These are phyloP conservation scores for Centropus bengalensis DNA, from an alignment of 2,113 vertebrate genomes.

Conservation along the genomic window DNA sequence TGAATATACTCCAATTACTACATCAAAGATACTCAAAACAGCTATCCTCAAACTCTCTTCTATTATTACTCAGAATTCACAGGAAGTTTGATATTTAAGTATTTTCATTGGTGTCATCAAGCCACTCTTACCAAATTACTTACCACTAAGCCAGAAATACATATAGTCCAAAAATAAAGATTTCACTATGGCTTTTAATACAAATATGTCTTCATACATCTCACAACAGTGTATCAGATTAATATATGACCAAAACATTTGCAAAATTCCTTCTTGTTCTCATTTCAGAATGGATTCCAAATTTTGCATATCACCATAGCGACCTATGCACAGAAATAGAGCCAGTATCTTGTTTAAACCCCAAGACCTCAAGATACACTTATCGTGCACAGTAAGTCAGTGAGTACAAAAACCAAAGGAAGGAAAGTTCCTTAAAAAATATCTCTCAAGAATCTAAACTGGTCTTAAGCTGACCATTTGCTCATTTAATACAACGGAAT, in stretches of 20 bases:
- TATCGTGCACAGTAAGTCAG: background rate
- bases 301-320: background rate
- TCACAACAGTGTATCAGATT: background rate
- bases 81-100: background rate
- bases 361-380: background rate
- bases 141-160: background rate
- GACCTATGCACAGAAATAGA: background rate
- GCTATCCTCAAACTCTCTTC: background rate
- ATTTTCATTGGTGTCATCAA: background rate
- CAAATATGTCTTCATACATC: background rate
- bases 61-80: background rate
- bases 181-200: background rate
- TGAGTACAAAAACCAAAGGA: background rate
- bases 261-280: background rate
- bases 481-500: background rate
- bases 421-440: background rate
- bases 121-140: background rate
- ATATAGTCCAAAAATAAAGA: background rate
- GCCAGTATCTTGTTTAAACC: background rate
- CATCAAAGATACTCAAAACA: constrained; percentile 21
- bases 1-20: background rate
- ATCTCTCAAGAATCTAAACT: background rate
- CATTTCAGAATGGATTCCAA: background rate
- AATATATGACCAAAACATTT: background rate
- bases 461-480: background rate